Evolutionary conservation across 2,888 invertebrate species (phyloP), one percentile per base, ranked within the genome.

Genomic region (Mythimna vitellina): DNA sequence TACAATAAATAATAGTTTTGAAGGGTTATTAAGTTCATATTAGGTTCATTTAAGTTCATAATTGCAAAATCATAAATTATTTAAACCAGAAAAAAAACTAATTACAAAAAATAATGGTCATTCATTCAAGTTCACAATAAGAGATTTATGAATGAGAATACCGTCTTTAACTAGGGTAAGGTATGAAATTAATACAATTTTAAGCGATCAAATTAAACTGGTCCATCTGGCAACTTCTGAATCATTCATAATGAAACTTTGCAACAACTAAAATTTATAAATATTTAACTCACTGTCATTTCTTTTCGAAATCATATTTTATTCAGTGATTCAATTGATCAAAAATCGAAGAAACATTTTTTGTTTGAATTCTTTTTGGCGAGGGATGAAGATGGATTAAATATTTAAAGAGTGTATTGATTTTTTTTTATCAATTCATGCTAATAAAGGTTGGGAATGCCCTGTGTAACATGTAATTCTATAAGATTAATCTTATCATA

Each of bases 161-260:
- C 46, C 46, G 6, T 20, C 6, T 46, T 46, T 20, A 17, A 46
- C 17, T 46, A 20, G 1, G 5, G 42, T 57, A 25, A 67, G n/a
- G n/a, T 49, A n/a, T 32, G 22, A 9, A 60, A 70, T 60, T 65
- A 53, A 63, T 63, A 58, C 58, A 56, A 71, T 69, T 60, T 49
- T 9, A 70, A 65, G 46, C 56, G 57, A 68, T 67, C 38, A 70
- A 70, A 71, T 83, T 65, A 70, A 72, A 56, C 60, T 46, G 42
- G 65, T 85, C 71, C 72, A 66, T 73, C 70, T 73, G 69, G 54
- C 35, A 80, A 80, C 60, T 80, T 86, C 73, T 22, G 57, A 77
- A 62, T 84, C 64, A 84, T 80, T 82, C 73, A 66, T 82, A 75
- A 75, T 63, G 29, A 51, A 80, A 82, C 70, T 80, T 71, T 58